Evolutionary conservation across 2,113 vertebrate genomes (phyloP), one percentile per base, ranked within the genome.

Genomic region (Actenoides hombroni): DNA sequence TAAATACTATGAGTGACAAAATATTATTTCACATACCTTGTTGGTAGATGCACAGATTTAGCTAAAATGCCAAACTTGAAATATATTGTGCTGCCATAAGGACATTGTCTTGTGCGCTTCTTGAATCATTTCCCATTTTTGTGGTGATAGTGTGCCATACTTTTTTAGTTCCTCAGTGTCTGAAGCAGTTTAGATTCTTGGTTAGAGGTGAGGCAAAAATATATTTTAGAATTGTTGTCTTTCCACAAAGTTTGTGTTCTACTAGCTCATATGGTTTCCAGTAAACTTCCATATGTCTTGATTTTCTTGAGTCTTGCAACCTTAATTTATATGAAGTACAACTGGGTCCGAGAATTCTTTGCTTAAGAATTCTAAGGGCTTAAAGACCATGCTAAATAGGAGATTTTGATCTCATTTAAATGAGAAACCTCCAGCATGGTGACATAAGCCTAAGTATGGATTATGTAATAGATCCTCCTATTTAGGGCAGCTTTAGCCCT

Each of bases 381-480:
- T 81, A 85, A 95, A 89, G 23, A 21, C 42, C 3, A 3, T 71
- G 65, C 42, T 94, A 87, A 89, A 57, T 53, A 84, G 60, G 70
- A 85, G 83, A 77, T 83, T 94, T 92, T 96, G 59, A 53, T 92
- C 79, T 93, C 25, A 37, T 94, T 94, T 75, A 81, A 86, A 94
- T 90, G 68, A 90, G 59, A 90, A 65, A 40, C 40, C 37, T 94
- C 48, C 31, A 88, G 76, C 69, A 31, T 44, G 39, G 46, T 93
- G 70, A 83, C 64, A 86, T 93, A 90, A 90, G 75, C 29, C 75
- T 76, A 63, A 93, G 69, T 81, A 69, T 81, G 94, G 91, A 95
- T 96, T 96, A 92, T 94, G 83, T 88, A 93, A 92, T 59, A 81
- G 76, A 86, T 83, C 76, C 60, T 88, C 46, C 83, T 94, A 51